These are phyloP conservation scores for Heterocephalus glaber DNA, from an alignment of 2,113 vertebrate genomes.

Conservation along the genomic window DNA sequence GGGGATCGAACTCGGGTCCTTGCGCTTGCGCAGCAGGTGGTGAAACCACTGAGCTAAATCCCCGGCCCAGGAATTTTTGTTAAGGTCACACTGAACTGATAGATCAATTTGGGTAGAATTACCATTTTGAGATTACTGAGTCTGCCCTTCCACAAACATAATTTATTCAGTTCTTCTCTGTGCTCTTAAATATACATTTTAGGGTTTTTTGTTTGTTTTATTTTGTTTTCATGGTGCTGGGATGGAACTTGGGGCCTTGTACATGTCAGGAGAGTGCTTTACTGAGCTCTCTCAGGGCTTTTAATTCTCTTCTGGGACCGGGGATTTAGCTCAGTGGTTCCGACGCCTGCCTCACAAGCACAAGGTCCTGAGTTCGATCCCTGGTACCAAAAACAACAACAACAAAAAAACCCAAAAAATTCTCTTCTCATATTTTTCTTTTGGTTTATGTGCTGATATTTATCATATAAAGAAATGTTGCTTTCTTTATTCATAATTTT, in stretches of 20 bases:
- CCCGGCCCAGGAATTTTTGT: neutral
- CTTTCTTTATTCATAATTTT: neutral
- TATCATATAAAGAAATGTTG: neutral
- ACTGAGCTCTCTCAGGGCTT: neutral
- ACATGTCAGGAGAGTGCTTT: neutral
- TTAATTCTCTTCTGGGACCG: no score
- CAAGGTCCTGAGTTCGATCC: no score
- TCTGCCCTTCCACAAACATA: neutral
- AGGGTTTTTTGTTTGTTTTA: neutral
- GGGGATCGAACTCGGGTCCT: no score
- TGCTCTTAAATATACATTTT: neutral
- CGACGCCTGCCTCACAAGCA: no score
- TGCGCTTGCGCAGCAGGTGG: no score
- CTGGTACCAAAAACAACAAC: no score
- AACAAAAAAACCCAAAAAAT: no score
- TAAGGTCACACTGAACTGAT: slow-evolving; percentile 19
- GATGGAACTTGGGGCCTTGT: neutral
- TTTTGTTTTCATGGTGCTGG: neutral
- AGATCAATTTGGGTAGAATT: neutral
- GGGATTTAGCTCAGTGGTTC: no score
- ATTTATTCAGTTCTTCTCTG: neutral
- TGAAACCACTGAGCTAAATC: no score
- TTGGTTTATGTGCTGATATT: neutral
- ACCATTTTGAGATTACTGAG: neutral
- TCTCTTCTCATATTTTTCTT: neutral